Evolutionary conservation across 1,140 invertebrate species (phyloP).

Genomic region (Scaptomyza pallida): DNA sequence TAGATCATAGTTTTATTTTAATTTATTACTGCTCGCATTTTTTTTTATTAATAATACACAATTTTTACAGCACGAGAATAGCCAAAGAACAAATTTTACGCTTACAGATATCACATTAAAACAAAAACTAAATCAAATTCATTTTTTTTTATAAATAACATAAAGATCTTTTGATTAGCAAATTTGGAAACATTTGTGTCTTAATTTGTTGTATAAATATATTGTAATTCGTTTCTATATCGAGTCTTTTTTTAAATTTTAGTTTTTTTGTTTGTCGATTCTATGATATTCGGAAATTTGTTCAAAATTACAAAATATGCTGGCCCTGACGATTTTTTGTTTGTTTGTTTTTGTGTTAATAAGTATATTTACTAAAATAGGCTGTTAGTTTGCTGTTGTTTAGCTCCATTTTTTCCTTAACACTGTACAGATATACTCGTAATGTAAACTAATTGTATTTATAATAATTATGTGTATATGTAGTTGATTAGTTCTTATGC

Average conservation of each 20-base stretch:
- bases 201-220: conserved; percentile 67
- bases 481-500: conserved; percentile 50
- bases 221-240: conserved; percentile 61
- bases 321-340: conserved; percentile 65
- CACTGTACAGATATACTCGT: conserved; percentile 78
- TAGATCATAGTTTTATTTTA: conserved; percentile 15
- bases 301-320: conserved; percentile 47
- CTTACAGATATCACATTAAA: conserved; percentile 77
- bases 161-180: conserved; percentile 30
- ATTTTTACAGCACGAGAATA: conserved; percentile 58
- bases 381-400: conserved; percentile 52
- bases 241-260: conserved; percentile 62
- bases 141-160: conserved; percentile 68
- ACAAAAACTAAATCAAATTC: conserved; percentile 66
- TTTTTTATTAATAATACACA: conserved; percentile 45
- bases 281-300: conserved; percentile 37
- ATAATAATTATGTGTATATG: conserved; percentile 47
- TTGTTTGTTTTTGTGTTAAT: conserved; percentile 44
- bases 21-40: conserved; percentile 23
- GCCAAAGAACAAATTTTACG: conserved; percentile 66
- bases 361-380: conserved; percentile 69
- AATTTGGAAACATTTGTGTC: conserved; percentile 66
- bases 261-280: conserved; percentile 19
- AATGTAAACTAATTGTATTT: conserved; percentile 78
- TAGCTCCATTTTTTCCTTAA: conserved; percentile 77